These are phyloP conservation scores for Habroteleia sp. DNA, from an alignment of 2,888 invertebrate species.

Conservation along the genomic window DNA sequence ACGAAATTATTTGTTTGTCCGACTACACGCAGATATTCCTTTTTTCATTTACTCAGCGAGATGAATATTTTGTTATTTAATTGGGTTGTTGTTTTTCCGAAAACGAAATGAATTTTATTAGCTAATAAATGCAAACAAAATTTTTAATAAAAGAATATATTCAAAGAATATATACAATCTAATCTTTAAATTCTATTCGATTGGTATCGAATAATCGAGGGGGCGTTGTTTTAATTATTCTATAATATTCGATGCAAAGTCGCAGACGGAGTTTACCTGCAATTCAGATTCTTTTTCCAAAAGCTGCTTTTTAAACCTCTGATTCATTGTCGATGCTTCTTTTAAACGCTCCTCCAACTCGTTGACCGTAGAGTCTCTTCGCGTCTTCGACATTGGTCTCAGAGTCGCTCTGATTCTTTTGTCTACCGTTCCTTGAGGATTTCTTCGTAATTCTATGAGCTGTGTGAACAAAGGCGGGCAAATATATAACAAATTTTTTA, in stretches of 20 bases:
- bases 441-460: constrained; percentile 93
- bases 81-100: too few relatives aligned
- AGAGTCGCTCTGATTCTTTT: constrained; percentile 93
- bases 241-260: constrained; percentile 70
- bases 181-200: too few relatives aligned
- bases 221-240: constrained; percentile 24
- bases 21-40: constrained; percentile 2
- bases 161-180: too few relatives aligned
- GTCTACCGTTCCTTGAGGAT: constrained; percentile 91
- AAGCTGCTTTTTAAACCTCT: constrained; percentile 90
- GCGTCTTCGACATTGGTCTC: constrained; percentile 90
- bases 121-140: too few relatives aligned
- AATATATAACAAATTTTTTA: constrained; percentile 17
- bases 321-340: constrained; percentile 92
- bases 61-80: neutral
- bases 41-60: neutral
- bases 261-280: too few relatives aligned
- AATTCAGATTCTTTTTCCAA: constrained; percentile 92
- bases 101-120: too few relatives aligned
- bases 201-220: too few relatives aligned
- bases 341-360: constrained; percentile 91
- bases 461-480: constrained; percentile 79
- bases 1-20: constrained; percentile 22
- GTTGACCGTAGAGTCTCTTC: constrained; percentile 90
- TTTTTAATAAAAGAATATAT: too few relatives aligned